A percentile compares a stretch with the other conserved stretches of the same genome.
phyloP scores from a whole-genome alignment of 2,888 invertebrate genomes.

The Abrostola triplasia region DNA sequence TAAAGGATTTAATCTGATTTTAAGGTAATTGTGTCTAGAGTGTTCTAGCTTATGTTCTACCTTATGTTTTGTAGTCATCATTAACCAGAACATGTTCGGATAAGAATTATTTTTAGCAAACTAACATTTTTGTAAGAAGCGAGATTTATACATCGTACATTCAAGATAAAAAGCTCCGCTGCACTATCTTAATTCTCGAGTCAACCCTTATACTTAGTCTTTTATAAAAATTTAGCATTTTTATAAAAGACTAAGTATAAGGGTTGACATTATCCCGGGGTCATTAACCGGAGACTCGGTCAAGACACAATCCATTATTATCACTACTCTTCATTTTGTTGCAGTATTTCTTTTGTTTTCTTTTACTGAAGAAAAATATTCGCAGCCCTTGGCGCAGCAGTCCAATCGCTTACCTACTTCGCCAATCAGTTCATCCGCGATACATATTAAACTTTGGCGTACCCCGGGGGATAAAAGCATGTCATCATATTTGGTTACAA shows the following conservation, averaged over 20 bases:
- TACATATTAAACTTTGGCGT: too few relatives aligned
- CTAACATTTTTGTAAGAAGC: conserved; percentile 8
- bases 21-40: too few relatives aligned
- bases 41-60: neutral
- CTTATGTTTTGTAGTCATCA: neutral
- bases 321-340: conserved; percentile 9
- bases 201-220: conserved; percentile 15
- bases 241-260: too few relatives aligned
- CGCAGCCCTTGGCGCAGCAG: too few relatives aligned
- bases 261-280: conserved; percentile 18
- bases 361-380: neutral
- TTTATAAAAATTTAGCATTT: conserved; percentile 43
- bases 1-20: too few relatives aligned
- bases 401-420: too few relatives aligned
- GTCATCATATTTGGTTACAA: too few relatives aligned
- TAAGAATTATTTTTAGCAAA: conserved; percentile 7
- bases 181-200: conserved; percentile 24
- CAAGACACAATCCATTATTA: conserved; percentile 21
- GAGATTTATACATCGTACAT: conserved; percentile 26
- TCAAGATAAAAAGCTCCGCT: conserved; percentile 16
- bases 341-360: conserved; percentile 22
- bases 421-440: too few relatives aligned
- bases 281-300: conserved; percentile 23
- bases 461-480: too few relatives aligned
- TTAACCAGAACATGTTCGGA: neutral